phyloP scores from a whole-genome alignment of 2,113 vertebrate genomes.

The pig (Sus scrofa) region DNA sequence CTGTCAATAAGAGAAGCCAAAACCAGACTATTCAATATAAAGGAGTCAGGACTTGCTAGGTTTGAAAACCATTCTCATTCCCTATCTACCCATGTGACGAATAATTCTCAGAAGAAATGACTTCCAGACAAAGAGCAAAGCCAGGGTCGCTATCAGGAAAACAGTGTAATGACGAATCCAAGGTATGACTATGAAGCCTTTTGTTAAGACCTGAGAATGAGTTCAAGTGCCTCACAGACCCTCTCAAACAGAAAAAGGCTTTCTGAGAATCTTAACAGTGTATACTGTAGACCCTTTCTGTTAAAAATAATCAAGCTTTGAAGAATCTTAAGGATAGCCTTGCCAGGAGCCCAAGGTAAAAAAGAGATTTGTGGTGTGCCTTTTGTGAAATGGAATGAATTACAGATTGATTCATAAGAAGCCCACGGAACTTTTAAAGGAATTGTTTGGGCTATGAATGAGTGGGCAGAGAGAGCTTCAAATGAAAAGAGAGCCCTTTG shows the following conservation, averaged over 20 bases:
- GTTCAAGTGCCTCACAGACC: not conserved
- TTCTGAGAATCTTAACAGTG: not conserved
- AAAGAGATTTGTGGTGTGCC: not conserved
- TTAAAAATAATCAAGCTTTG: not conserved
- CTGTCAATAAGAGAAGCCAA: not conserved
- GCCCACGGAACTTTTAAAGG: constrained; percentile 13
- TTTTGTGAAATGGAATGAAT: not conserved
- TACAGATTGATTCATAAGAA: constrained; percentile 36
- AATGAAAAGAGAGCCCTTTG: not conserved
- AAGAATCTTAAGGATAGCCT: not conserved
- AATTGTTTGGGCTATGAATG: not conserved
- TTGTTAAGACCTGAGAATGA: not conserved
- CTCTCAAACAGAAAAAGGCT: not conserved
- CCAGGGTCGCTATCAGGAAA: not conserved
- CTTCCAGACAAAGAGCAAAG: not conserved
- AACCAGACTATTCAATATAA: not conserved
- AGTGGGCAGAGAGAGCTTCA: not conserved
- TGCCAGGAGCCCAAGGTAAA: not conserved
- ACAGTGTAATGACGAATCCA: not conserved
- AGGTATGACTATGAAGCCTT: not conserved
- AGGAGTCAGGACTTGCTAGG: not conserved
- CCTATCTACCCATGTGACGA: not conserved
- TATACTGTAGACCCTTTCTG: not conserved
- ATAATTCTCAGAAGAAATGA: not conserved
- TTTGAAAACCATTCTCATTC: not conserved